phyloP scores from a whole-genome alignment of 1,140 invertebrate species.

The Cotesia chilonis region DNA sequence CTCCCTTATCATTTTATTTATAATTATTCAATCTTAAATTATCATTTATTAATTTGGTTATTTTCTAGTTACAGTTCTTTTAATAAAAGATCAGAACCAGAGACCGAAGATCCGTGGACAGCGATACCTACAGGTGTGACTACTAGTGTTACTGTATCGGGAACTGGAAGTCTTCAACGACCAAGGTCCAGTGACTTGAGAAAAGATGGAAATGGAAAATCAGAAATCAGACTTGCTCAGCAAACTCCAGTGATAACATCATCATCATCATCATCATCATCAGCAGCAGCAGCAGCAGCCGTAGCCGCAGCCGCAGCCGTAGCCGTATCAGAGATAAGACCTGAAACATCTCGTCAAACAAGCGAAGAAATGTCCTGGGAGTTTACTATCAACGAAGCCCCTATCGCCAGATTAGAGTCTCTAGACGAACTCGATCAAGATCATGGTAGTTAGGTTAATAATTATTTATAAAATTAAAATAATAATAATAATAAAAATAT shows the following conservation, averaged over 20 bases:
- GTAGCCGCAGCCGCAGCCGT: slow-evolving; percentile 20
- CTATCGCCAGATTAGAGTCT: slow-evolving; percentile 73
- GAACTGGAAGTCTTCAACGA: slow-evolving; percentile 41
- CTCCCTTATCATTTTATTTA: too few relatives aligned
- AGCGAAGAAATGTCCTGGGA: slow-evolving; percentile 69
- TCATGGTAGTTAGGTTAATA: slow-evolving; percentile 54
- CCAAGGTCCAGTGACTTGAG: slow-evolving; percentile 55
- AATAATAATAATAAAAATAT: slow-evolving; percentile 11
- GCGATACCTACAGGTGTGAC: slow-evolving; percentile 48
- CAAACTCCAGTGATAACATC: slow-evolving; percentile 6
- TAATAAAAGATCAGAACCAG: slow-evolving; percentile 60
- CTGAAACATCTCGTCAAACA: slow-evolving; percentile 51
- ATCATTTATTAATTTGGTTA: too few relatives aligned
- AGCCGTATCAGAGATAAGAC: slow-evolving; percentile 25
- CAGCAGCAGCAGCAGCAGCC: not conserved
- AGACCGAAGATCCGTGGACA: slow-evolving; percentile 60
- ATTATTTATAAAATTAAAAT: slow-evolving; percentile 4
- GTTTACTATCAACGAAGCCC: slow-evolving; percentile 67
- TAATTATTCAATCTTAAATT: too few relatives aligned
- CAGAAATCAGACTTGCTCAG: slow-evolving; percentile 24
- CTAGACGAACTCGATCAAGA: slow-evolving; percentile 72
- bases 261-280: not conserved
- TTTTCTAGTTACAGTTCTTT: slow-evolving; percentile 61
- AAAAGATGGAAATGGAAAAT: slow-evolving; percentile 44
- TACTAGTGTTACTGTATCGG: slow-evolving; percentile 26